These are phyloP conservation scores for Lemur catta DNA, from an alignment of 2,797 vertebrate species.

Conservation along the genomic window DNA sequence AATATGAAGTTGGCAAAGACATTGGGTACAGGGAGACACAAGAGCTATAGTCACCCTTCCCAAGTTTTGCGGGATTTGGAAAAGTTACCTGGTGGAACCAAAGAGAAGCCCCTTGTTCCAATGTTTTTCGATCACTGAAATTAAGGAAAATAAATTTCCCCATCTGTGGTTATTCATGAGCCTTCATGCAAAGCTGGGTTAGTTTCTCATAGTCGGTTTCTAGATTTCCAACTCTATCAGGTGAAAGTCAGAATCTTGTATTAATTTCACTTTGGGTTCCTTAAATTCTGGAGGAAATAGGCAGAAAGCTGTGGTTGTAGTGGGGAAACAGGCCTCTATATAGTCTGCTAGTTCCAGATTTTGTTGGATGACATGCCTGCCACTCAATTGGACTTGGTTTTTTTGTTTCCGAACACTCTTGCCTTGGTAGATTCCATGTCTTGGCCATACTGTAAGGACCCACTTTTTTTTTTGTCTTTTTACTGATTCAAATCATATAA, in stretches of 20 bases:
- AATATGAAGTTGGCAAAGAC: not conserved
- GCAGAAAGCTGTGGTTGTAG: not conserved
- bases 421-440: not conserved
- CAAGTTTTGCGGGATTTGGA: not conserved
- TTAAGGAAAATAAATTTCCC: not conserved
- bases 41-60: not conserved
- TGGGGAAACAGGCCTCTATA: not conserved
- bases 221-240: not conserved
- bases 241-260: not conserved
- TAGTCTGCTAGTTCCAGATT: not conserved
- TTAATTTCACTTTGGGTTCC: constrained; percentile 6
- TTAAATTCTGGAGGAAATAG: not conserved
- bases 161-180: not conserved
- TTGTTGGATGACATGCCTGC: not conserved
- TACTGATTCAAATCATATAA: constrained; percentile 1
- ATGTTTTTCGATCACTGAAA: not conserved
- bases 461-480: constrained; percentile 21
- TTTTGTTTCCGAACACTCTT: not conserved
- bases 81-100: not conserved
- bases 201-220: not conserved
- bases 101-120: not conserved
- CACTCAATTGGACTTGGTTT: not conserved
- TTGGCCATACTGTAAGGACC: not conserved
- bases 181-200: not conserved
- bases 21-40: not conserved